Percentiles rank a stretch among this genome's conserved stretches.
Conservation (phyloP, 2,797 vertebrate genomes). For the Gadopsis marmoratus region DNA sequence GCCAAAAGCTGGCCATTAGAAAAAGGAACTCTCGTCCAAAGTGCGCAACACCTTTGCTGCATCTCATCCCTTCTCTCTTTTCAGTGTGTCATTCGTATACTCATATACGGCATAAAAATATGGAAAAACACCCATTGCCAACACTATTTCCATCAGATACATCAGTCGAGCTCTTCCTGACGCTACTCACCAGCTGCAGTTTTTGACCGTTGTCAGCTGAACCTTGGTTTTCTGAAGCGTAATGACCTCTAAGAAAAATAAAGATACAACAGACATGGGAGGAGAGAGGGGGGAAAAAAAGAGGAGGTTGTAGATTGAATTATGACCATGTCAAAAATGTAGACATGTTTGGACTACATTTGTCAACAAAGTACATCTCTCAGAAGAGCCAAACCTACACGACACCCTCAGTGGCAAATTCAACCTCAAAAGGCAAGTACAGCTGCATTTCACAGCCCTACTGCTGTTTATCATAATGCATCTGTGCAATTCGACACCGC, state of each 20-base stretch:
- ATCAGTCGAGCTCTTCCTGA: background rate
- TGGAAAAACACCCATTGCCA: background rate
- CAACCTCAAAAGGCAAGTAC: background rate
- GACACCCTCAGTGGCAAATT: background rate
- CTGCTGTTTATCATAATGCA: background rate
- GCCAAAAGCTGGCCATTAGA: background rate
- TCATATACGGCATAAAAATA: background rate
- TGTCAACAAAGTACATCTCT: background rate
- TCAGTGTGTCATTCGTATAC: background rate
- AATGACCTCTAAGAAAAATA: slow-evolving; percentile 57
- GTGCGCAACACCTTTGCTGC: background rate
- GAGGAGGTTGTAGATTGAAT: background rate
- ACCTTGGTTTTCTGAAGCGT: slow-evolving; percentile 60
- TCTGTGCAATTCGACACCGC: background rate
- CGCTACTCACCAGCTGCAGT: slow-evolving; percentile 77
- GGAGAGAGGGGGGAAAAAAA: background rate
- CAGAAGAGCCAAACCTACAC: background rate
- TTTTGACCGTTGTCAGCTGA: slow-evolving; percentile 68
- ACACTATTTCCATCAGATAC: background rate
- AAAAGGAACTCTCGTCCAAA: background rate
- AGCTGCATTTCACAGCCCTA: background rate
- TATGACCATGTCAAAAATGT: background rate
- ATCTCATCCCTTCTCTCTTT: background rate
- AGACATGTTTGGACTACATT: background rate
- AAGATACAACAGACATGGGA: slow-evolving; percentile 3